These are phyloP conservation scores for Nothoprocta pentlandii DNA, from an alignment of 2,113 vertebrate species.

Conservation along the genomic window DNA sequence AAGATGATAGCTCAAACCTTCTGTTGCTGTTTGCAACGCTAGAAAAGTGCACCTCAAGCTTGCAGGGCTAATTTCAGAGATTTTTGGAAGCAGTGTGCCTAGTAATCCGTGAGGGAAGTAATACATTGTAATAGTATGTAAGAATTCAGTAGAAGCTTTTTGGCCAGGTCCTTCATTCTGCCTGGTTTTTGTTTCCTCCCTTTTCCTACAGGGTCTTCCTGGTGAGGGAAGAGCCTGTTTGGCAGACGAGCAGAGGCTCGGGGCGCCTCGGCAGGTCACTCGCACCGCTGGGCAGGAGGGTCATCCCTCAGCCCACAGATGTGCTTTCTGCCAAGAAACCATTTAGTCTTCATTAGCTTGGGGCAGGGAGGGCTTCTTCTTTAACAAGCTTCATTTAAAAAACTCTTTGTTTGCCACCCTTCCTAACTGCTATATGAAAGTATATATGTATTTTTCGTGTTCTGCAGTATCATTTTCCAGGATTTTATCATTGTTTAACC, in stretches of 20 bases:
- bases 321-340: background rate
- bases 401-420: background rate
- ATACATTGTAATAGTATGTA: background rate
- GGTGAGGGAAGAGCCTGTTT: background rate
- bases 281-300: background rate
- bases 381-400: background rate
- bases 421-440: background rate
- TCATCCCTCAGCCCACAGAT: background rate
- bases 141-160: background rate
- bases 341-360: background rate
- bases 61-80: background rate
- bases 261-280: background rate
- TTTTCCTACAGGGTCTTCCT: background rate
- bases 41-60: background rate
- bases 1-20: background rate
- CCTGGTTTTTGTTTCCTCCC: background rate
- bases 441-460: too few relatives aligned
- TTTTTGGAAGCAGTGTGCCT: background rate
- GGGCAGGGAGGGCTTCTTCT: background rate
- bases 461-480: background rate
- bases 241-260: too few relatives aligned
- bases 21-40: background rate
- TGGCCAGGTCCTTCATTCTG: background rate
- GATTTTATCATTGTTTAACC: background rate
- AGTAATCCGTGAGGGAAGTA: background rate